A percentile compares a stretch with the other conserved stretches of the same genome.
phyloP scores from a whole-genome alignment of 2,797 vertebrate genomes.

The Typhlichthys eigenmanni region DNA sequence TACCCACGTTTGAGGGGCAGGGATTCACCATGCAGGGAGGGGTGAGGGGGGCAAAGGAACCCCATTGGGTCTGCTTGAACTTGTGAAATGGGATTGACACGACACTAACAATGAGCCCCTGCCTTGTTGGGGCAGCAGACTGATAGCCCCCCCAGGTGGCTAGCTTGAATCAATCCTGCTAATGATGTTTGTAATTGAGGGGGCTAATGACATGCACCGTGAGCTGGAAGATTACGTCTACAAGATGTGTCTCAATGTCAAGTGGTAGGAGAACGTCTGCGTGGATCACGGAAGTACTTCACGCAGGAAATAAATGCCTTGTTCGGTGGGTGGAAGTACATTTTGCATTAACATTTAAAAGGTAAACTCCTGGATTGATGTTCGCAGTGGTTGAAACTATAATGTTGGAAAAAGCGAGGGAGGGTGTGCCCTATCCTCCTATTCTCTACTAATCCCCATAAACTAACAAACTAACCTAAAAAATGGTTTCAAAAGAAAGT shows the following conservation, averaged over 20 bases:
- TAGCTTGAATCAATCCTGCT: slow-evolving; percentile 75
- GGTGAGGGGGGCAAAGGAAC: slow-evolving; percentile 48
- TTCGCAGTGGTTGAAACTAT: too few species aligned
- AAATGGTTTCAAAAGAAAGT: too few species aligned
- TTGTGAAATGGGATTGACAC: slow-evolving; percentile 70
- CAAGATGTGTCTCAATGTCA: slow-evolving; percentile 59
- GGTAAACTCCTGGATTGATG: too few species aligned
- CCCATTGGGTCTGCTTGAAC: slow-evolving; percentile 60
- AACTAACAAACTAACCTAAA: too few species aligned
- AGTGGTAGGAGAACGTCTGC: slow-evolving; percentile 39
- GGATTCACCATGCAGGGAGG: slow-evolving; percentile 45
- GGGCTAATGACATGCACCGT: slow-evolving; percentile 76
- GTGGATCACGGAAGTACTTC: slow-evolving; percentile 8
- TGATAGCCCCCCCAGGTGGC: slow-evolving; percentile 62
- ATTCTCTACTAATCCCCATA: too few species aligned
- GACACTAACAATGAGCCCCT: slow-evolving; percentile 59
- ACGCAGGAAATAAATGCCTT: not conserved
- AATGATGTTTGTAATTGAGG: slow-evolving; percentile 80
- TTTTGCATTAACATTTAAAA: not conserved
- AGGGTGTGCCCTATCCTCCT: too few species aligned
- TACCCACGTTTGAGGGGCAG: slow-evolving; percentile 32
- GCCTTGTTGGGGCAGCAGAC: slow-evolving; percentile 45
- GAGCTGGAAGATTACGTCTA: slow-evolving; percentile 70
- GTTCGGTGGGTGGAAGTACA: not conserved
- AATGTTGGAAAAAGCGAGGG: too few species aligned